Evolutionary conservation across 1,140 invertebrate genomes (phyloP).

Genomic region (Drosophila azteca): DNA sequence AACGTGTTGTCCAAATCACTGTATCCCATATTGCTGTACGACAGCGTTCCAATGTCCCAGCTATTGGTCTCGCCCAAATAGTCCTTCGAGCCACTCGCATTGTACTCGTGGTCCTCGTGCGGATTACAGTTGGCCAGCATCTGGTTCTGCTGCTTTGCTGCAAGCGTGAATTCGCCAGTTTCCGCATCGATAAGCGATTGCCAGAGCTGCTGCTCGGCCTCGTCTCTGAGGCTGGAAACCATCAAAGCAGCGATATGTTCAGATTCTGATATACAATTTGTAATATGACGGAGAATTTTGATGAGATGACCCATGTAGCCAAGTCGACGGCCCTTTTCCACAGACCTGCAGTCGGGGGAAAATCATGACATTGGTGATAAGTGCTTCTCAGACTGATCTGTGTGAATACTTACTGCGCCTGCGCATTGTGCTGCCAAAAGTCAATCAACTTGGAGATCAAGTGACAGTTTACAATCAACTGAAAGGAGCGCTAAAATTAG

Average conservation of each 20-base stretch:
- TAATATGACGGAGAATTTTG: conserved; percentile 85
- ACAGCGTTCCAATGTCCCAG: conserved; percentile 52
- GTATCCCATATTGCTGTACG: conserved; percentile 62
- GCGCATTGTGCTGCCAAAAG: conserved; percentile 87
- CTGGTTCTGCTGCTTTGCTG: conserved; percentile 67
- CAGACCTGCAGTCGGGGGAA: conserved; percentile 39
- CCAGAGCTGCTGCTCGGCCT: conserved; percentile 64
- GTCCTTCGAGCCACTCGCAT: conserved; percentile 53
- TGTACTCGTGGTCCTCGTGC: conserved; percentile 70
- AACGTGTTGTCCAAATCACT: conserved; percentile 60
- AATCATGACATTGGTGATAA: conserved; percentile 41
- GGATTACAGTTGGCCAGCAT: conserved; percentile 77
- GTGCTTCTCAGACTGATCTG: background rate
- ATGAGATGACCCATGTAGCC: conserved; percentile 92
- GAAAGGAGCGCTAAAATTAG: conserved; percentile 49
- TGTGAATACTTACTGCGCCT: conserved; percentile 84
- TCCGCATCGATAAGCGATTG: conserved; percentile 72
- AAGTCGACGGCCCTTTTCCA: conserved; percentile 84
- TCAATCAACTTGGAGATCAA: conserved; percentile 88
- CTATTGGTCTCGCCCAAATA: conserved; percentile 55
- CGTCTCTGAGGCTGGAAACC: conserved; percentile 63
- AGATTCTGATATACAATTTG: conserved; percentile 76
- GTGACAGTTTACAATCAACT: conserved; percentile 89
- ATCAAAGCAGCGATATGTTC: conserved; percentile 82
- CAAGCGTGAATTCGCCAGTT: conserved; percentile 71